These are phyloP conservation scores for Anagrus nilaparvatae DNA, from an alignment of 1,140 invertebrate species.

Conservation along the genomic window DNA sequence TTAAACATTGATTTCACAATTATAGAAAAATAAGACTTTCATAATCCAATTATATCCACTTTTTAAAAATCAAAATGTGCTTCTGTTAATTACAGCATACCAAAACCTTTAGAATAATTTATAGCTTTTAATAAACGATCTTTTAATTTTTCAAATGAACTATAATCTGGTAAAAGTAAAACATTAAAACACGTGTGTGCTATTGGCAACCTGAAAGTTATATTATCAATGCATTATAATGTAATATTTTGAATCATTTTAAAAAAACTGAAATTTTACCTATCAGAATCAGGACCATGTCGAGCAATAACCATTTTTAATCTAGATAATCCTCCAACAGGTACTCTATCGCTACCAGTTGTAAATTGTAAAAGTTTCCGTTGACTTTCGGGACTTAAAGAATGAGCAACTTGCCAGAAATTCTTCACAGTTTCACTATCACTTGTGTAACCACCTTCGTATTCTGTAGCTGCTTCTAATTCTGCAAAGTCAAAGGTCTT, in stretches of 20 bases:
- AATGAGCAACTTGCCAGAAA: slow-evolving; percentile 94
- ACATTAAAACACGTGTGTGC: slow-evolving; percentile 96
- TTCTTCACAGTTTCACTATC: slow-evolving; percentile 76
- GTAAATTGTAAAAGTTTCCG: slow-evolving; percentile 87
- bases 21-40: too few species aligned
- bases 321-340: slow-evolving; percentile 82
- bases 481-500: slow-evolving; percentile 85
- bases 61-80: too few species aligned
- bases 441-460: slow-evolving; percentile 82
- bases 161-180: slow-evolving; percentile 83
- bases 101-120: slow-evolving; percentile 77
- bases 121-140: slow-evolving; percentile 86
- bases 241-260: not conserved
- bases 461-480: slow-evolving; percentile 82
- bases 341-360: slow-evolving; percentile 86
- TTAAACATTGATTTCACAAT: too few species aligned
- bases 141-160: slow-evolving; percentile 69
- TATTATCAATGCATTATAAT: slow-evolving; percentile 6
- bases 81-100: slow-evolving; percentile 66
- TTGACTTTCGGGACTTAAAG: slow-evolving; percentile 71
- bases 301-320: slow-evolving; percentile 74
- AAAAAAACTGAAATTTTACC: slow-evolving; percentile 25
- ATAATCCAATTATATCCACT: too few species aligned
- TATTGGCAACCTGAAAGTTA: slow-evolving; percentile 54
- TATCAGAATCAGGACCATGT: slow-evolving; percentile 68